Percentiles rank a stretch among this genome's conserved stretches.
phyloP scores from a whole-genome alignment of 2,888 invertebrate genomes.

The Mayetiola destructor region DNA sequence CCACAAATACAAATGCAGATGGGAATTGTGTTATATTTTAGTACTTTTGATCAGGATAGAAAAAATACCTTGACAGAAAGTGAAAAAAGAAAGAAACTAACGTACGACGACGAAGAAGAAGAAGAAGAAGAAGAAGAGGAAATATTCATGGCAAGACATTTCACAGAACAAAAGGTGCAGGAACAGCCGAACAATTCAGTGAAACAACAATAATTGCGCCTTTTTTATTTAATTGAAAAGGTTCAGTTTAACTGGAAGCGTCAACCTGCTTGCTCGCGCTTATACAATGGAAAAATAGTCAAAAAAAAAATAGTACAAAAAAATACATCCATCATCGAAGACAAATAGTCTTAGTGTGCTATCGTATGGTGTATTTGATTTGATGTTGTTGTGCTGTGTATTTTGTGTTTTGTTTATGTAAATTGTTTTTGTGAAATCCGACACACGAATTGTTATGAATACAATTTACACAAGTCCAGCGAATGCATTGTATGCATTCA shows the following conservation, averaged over 20 bases:
- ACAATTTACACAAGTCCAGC: too few species aligned
- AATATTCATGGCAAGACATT: not conserved
- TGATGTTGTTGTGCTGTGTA: too few species aligned
- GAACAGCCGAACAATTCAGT: not conserved
- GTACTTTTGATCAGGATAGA: too few species aligned
- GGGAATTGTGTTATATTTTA: not conserved
- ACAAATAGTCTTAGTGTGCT: not conserved
- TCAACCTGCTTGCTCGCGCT: not conserved
- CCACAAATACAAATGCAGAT: not conserved
- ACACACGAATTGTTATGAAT: slow-evolving; percentile 7
- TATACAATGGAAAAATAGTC: not conserved
- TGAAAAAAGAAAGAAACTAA: not conserved
- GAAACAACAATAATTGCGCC: not conserved
- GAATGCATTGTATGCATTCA: not conserved
- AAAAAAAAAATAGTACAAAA: too few species aligned
- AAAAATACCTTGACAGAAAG: not conserved
- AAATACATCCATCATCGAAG: not conserved
- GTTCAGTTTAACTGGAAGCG: not conserved
- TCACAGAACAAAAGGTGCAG: not conserved
- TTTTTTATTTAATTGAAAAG: too few species aligned
- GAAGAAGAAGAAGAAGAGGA: slow-evolving; percentile 4
- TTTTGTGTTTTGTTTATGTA: too few species aligned
- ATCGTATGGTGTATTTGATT: not conserved
- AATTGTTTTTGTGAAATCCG: too few species aligned
- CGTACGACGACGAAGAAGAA: not conserved